Percentiles rank a stretch among this genome's conserved stretches.
Evolutionary conservation across 92 coral and sea anemone genomes (phyloP).

Genomic region (Desmophyllum pertusum): DNA sequence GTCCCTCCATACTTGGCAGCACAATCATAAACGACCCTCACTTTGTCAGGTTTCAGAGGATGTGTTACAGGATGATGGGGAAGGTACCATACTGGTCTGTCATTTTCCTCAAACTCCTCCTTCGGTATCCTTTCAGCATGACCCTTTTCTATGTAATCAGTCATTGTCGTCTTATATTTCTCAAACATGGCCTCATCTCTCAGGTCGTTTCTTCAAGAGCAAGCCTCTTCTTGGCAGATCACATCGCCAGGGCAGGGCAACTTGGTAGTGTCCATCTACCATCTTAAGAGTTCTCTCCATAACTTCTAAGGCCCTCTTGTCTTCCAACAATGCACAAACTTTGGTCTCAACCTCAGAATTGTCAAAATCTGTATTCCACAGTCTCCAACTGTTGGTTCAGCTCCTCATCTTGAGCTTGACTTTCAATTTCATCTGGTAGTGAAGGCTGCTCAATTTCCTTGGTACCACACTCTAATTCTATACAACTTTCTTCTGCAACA

Average conservation of each 20-base stretch:
- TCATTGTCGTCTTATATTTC: slow-evolving; percentile 60
- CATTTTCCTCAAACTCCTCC: slow-evolving; percentile 37
- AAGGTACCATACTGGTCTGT: slow-evolving; percentile 59
- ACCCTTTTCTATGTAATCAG: slow-evolving; percentile 61
- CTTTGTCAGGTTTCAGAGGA: slow-evolving; percentile 61
- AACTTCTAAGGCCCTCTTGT: slow-evolving; percentile 47
- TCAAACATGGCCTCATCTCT: slow-evolving; percentile 39
- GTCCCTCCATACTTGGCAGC: slow-evolving; percentile 48
- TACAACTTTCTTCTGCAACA: background rate
- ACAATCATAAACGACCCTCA: slow-evolving; percentile 61
- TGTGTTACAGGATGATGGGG: slow-evolving; percentile 65
- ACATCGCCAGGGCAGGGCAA: slow-evolving; percentile 62
- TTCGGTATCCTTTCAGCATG: slow-evolving; percentile 59
- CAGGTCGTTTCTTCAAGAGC: slow-evolving; percentile 55
- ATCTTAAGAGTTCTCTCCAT: slow-evolving; percentile 51
- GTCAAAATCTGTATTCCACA: slow-evolving; percentile 57
- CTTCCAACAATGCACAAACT: slow-evolving; percentile 51
- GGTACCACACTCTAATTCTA: background rate
- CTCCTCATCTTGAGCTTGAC: slow-evolving; percentile 22
- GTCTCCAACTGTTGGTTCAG: slow-evolving; percentile 35
- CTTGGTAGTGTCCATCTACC: slow-evolving; percentile 50
- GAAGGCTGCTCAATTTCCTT: background rate
- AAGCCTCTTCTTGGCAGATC: slow-evolving; percentile 49
- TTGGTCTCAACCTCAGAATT: slow-evolving; percentile 39
- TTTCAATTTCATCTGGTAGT: slow-evolving; percentile 3